Evolutionary conservation across 2,888 invertebrate species (phyloP).

Genomic region (Eupsilia transversa): DNA sequence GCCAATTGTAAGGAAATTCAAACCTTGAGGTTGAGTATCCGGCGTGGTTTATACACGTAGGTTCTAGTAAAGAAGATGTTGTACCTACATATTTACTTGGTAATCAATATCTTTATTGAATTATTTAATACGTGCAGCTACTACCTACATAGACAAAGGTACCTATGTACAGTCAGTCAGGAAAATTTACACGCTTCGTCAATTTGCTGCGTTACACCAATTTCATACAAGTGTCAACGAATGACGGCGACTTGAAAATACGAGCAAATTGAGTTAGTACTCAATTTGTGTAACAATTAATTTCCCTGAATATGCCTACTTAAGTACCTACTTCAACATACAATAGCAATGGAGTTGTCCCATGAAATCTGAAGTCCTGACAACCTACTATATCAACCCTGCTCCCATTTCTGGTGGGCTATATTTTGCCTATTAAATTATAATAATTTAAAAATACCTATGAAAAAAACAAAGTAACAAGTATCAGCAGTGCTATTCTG

Average conservation of each 20-base stretch:
- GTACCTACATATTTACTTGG: not conserved
- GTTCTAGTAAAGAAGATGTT: not conserved
- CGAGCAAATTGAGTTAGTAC: not conserved
- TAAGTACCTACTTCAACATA: not conserved
- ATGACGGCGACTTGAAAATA: not conserved
- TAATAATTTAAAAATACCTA: too few species aligned
- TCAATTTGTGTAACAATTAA: not conserved
- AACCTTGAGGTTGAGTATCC: constrained; percentile 52
- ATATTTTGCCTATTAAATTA: not conserved
- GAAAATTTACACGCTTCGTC: not conserved
- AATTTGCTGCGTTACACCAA: not conserved
- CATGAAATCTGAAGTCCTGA: not conserved
- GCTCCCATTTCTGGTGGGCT: too few species aligned
- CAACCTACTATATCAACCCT: not conserved
- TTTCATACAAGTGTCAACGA: not conserved
- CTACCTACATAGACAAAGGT: not conserved
- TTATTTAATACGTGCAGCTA: not conserved
- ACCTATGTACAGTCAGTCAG: not conserved
- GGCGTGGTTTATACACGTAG: constrained; percentile 7
- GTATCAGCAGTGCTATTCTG: too few species aligned
- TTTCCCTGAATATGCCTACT: not conserved
- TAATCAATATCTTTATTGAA: not conserved
- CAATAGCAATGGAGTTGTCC: not conserved
- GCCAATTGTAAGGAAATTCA: constrained; percentile 46
- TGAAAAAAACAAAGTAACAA: too few species aligned